Base-by-base conservation (phyloP, 1,140 invertebrate genomes). In the Papilio machaon region DNA sequence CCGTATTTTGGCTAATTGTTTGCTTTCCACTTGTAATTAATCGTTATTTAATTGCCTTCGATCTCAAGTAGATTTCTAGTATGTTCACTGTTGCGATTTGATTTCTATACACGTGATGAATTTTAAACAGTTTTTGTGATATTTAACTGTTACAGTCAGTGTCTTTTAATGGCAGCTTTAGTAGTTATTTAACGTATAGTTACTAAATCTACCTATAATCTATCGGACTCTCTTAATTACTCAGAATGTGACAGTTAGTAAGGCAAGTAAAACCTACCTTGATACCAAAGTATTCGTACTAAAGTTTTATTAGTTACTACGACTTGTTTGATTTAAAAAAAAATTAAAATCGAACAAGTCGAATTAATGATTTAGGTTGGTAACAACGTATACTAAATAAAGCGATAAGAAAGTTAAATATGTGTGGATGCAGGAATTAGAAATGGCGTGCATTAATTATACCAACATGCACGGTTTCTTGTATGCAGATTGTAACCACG, bases 21-120 rank as follows among this genome's bases (percentile, higher is more conserved):
- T 87, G 85, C 88, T 88, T 90, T 88, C 85, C 84, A 85, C 85
- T 85, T 86, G 80, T 89, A 88, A 90, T 90, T 90, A 91, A 91
- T 85, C 80, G 84, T 85, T 82, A 52, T 80, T 73, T 85, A 87
- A 86, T 85, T 86, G 84, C 74, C 52, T 79, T 23, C 77, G 38
- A 43, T 67, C 73, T 67, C 58, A 82, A 83, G 80, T 85, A 82
- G 84, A 81, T 82, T 85, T 81, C 82, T 74, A 58, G 73, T 79
- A 17, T 8, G n/a, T 19, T 67, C 19, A 2, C 23, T 35, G 64
- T 17, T 3, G 38, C 64, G 30, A 70, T 70, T 70, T 70, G 64
- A 70, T 70, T 35, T 70, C 64, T 38, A 15, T 70, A 38, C 64
- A 30, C 35, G 64, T 7, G 64, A 17, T 70, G 30, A 70, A 70